Base-by-base conservation (phyloP, 2,888 invertebrate genomes). In the Villa cingulata region DNA sequence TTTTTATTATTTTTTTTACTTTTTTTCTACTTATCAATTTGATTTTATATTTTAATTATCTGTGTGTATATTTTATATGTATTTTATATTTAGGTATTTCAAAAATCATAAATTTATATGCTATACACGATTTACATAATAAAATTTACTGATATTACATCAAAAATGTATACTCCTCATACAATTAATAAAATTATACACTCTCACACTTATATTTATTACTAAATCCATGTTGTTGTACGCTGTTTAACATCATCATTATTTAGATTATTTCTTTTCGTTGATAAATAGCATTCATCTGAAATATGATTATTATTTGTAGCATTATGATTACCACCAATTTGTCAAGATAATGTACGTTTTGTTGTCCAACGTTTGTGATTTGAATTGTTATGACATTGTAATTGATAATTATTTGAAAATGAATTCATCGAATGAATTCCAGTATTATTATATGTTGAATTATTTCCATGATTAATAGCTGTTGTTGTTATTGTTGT, bases 371-470 rank as follows among this genome's bases (percentile, higher is more conserved):
- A 55, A 38, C 55, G 54, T 39, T 57, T 56, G 18, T 53, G 49
- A 45, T 50, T 46, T 15, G 48, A 48, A 1, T 53, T 48, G 1
- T 53, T 48, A 40, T 52, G 54, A 19, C 56, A 50, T 41, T 50
- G 47, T 17, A 53, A 41, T 39, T 51, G 49, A 45, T 53, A 52
- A 46, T 58, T 54, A 53, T 57, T 56, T 44, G 49, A 54, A 42
- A 58, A 56, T 37, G 57, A 56, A 52, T 57, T 56, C 55, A 58
- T 54, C 12, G 57, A 54, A 49, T 54, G 56, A 48, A 56, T 49
- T 44, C 47, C 49, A 41, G 47, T 45, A 14, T 48, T 39, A 45
- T 51, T 53, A 12, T 49, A 53, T 17, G 52, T 50, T 46, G 53
- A 47, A 51, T 49, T 52, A 37, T 50, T 48, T 34, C 53, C 48